Evolutionary conservation across 1,140 invertebrate species (phyloP), one percentile per base, ranked within the genome.

Genomic region (Meteorus sp.): DNA sequence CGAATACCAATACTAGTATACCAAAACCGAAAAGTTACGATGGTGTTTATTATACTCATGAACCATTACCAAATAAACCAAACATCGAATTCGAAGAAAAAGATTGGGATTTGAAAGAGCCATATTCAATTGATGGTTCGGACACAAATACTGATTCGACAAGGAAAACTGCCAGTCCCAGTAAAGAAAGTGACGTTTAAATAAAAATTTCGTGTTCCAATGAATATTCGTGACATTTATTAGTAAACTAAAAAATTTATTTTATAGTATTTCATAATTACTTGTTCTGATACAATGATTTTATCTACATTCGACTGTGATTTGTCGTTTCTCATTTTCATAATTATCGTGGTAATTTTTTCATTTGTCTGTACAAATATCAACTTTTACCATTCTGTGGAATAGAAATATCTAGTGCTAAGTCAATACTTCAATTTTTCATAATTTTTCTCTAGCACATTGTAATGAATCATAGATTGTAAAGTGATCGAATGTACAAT

Each of bases 11-110:
- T 6, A 66, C 73, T 13, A 68, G 79, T 37, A 59, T 80, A 17
- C 88, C 85, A 77, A 89, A 88, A 72, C 81, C 83, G 61, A 81
- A 85, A 56, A 85, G 77, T 64, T 93, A 92, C 72, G 90, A 93
- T 70, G 87, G 85, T 69, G 86, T 87, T 58, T 94, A 94, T 78
- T 80, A 85, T 61, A 94, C 91, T 8, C 82, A 92, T 69, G 91
- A 94, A 81, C 91, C 91, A 50, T 74, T 93, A 62, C 84, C 86
- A 2, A 86, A 88, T 66, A 85, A 85, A 68, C 90, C 91, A 17
- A 80, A 88, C 60, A 81, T 85, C 61, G 88, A 91, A 57, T 93
- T 93, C 76, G 89, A 90, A 63, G 86, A 89, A 52, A 91, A 92
- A 78, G 83, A 85, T 48, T 89, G 88, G 86, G 90, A 92, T 75